Evolutionary conservation across 2,113 vertebrate genomes (phyloP).

Genomic region (Cranoglanis bouderius): DNA sequence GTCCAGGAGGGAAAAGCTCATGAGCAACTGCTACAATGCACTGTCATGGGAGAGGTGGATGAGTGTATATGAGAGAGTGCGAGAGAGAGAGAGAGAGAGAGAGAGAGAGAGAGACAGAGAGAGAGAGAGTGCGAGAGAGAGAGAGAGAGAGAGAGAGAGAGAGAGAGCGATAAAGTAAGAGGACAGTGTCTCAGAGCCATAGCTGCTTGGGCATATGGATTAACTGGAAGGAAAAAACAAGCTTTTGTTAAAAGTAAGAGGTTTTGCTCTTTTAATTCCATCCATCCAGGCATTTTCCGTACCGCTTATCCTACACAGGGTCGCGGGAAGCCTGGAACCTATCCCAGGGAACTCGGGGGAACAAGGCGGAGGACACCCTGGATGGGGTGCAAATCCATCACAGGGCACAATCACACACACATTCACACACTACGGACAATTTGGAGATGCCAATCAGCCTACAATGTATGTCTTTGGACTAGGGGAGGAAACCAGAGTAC

Average conservation of each 20-base stretch:
- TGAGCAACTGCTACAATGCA: conserved; percentile 68
- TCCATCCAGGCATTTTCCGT: too few species aligned
- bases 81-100: too few species aligned
- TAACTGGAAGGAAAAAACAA: neutral
- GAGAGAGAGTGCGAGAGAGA: neutral
- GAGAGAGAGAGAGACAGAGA: neutral
- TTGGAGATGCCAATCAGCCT: too few species aligned
- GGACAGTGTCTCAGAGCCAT: neutral
- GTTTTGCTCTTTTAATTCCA: neutral
- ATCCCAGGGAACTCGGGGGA: too few species aligned
- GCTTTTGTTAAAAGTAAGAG: neutral
- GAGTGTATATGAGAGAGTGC: neutral
- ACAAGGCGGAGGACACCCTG: too few species aligned
- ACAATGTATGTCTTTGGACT: too few species aligned
- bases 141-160: neutral
- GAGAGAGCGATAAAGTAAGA: neutral
- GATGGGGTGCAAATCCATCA: too few species aligned
- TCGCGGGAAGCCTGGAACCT: too few species aligned
- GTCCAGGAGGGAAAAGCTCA: conserved; percentile 71
- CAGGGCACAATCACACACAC: too few species aligned
- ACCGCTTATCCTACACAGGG: too few species aligned
- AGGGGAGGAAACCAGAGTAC: too few species aligned
- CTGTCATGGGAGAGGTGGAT: conserved; percentile 47
- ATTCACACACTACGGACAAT: too few species aligned
- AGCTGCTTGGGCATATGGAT: neutral